Percentiles rank a stretch among this genome's conserved stretches.
These are phyloP conservation scores for Triplophysa tibetana DNA, from an alignment of 2,113 vertebrate species.

Conservation along the genomic window DNA sequence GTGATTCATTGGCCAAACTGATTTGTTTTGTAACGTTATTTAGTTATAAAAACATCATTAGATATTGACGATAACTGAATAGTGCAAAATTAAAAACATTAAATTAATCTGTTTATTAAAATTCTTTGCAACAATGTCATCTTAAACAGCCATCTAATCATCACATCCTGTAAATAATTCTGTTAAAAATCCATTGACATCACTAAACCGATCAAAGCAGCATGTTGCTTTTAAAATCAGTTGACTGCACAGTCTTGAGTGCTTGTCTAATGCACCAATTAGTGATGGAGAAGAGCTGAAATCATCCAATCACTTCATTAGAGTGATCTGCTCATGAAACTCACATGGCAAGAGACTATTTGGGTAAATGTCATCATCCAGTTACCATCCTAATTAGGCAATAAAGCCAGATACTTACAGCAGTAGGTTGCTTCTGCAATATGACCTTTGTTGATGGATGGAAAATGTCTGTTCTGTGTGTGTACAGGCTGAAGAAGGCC, in stretches of 20 bases:
- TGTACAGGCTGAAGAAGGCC: constrained; percentile 90
- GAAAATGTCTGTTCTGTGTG: not conserved
- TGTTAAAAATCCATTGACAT: too few relatives aligned
- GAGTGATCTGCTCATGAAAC: not conserved
- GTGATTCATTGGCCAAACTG: too few relatives aligned
- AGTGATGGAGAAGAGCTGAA: constrained; percentile 31
- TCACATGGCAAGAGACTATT: not conserved
- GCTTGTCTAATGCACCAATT: constrained; percentile 43
- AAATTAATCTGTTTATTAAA: too few relatives aligned
- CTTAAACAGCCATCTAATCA: not conserved
- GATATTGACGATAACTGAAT: too few relatives aligned
- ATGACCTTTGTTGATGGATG: not conserved
- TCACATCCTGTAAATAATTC: too few relatives aligned
- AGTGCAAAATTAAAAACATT: too few relatives aligned
- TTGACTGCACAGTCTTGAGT: constrained; percentile 38
- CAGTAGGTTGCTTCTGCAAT: not conserved
- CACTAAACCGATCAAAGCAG: not conserved
- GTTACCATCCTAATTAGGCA: too few relatives aligned
- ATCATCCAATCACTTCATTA: constrained; percentile 13
- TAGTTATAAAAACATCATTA: too few relatives aligned
- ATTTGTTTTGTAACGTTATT: too few relatives aligned
- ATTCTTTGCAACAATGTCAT: not conserved
- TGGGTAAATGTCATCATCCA: not conserved
- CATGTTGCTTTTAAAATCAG: not conserved
- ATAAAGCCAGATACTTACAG: too few relatives aligned